Evolutionary conservation across 37 sponge, comb jelly and placozoan species (phyloP).

Genomic region (Chondrilla cf. caribensis): DNA sequence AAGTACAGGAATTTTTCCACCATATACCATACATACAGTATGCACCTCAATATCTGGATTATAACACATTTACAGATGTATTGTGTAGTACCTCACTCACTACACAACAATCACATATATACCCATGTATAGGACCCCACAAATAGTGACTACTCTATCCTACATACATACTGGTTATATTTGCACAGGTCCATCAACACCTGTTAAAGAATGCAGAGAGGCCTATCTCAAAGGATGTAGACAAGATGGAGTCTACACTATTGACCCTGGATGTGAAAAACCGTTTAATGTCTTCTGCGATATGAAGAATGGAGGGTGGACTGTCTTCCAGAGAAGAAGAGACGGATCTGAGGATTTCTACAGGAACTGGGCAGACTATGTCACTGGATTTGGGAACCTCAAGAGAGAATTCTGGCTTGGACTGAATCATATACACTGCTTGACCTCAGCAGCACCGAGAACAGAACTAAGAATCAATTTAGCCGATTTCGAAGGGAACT

Average conservation of each 20-base stretch:
- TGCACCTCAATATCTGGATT: too few relatives aligned
- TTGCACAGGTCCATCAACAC: background rate
- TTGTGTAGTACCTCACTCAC: too few relatives aligned
- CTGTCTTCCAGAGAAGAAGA: slow-evolving; percentile 47
- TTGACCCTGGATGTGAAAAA: slow-evolving; percentile 14
- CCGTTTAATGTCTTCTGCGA: slow-evolving; percentile 19
- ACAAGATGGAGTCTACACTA: slow-evolving; percentile 19
- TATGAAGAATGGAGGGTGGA: slow-evolving; percentile 51
- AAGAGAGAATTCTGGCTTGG: slow-evolving; percentile 71
- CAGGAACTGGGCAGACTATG: slow-evolving; percentile 30
- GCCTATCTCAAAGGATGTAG: background rate
- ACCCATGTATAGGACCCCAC: too few relatives aligned
- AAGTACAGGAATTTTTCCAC: too few relatives aligned
- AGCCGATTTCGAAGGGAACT: slow-evolving; percentile 1
- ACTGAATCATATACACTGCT: slow-evolving; percentile 46
- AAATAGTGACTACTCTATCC: too few relatives aligned
- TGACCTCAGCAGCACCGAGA: slow-evolving; percentile 30
- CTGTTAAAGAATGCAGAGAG: background rate
- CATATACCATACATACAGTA: too few relatives aligned
- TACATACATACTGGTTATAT: too few relatives aligned
- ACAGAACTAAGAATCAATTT: slow-evolving; percentile 5
- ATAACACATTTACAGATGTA: too few relatives aligned
- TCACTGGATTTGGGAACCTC: slow-evolving; percentile 54
- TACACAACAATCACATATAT: too few relatives aligned
- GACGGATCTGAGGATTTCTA: slow-evolving; percentile 29